Percentiles rank a stretch among this genome's conserved stretches.
Evolutionary conservation across 2,113 vertebrate species (phyloP).

Genomic region (Petroica traversi): DNA sequence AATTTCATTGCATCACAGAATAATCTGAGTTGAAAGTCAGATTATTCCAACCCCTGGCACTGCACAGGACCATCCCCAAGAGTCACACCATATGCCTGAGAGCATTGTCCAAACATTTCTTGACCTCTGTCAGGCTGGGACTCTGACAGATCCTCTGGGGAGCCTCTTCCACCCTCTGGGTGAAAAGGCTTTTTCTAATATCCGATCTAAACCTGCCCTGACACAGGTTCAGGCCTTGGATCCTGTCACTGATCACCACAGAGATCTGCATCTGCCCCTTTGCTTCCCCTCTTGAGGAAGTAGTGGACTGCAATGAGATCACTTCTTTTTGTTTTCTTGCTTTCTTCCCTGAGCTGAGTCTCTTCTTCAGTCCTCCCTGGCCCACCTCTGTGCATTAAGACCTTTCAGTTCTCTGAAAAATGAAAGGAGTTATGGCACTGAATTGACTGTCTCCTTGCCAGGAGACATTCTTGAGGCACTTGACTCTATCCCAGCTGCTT

Average conservation of each 20-base stretch:
- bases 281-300: neutral
- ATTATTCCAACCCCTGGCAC: accelerated
- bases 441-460: neutral
- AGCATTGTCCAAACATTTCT: accelerated
- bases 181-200: neutral
- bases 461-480: neutral
- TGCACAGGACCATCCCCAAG: neutral
- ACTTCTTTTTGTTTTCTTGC: neutral
- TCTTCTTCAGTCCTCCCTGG: neutral
- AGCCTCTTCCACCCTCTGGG: neutral
- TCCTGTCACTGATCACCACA: neutral
- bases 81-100: neutral
- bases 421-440: neutral
- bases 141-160: neutral
- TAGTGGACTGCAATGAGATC: neutral
- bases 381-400: neutral
- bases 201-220: neutral
- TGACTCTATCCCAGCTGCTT: neutral
- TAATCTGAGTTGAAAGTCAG: neutral
- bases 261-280: neutral
- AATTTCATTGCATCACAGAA: neutral
- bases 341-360: neutral
- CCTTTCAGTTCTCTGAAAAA: neutral
- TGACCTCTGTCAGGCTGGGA: neutral
- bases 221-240: neutral